phyloP scores from a whole-genome alignment of 2,888 invertebrate species.

The Ectemnius continuus region DNA sequence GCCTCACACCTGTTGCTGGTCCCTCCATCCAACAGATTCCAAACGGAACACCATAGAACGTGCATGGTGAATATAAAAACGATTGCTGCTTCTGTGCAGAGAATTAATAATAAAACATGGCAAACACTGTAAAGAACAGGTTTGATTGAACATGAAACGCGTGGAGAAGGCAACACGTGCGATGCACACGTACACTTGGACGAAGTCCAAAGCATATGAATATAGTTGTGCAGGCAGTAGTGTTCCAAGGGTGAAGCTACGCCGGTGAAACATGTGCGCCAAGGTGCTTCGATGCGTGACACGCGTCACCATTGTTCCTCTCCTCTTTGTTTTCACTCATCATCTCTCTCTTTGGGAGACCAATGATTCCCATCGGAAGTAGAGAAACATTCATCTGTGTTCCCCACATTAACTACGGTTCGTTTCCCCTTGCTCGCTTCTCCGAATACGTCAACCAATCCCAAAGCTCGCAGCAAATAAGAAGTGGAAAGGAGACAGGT shows the following conservation, averaged over 20 bases:
- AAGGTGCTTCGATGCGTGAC: slow-evolving; percentile 2
- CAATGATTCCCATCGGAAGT: not conserved
- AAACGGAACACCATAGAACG: too few relatives aligned
- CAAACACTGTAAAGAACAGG: not conserved
- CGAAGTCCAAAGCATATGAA: not conserved
- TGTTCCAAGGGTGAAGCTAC: slow-evolving; percentile 2
- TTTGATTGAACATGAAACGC: not conserved
- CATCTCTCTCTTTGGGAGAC: not conserved
- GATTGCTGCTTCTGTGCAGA: too few relatives aligned
- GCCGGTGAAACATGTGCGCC: slow-evolving; percentile 2
- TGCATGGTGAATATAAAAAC: too few relatives aligned
- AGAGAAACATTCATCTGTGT: not conserved
- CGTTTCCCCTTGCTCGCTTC: too few relatives aligned
- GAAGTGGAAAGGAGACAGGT: too few relatives aligned
- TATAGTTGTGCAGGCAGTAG: too few relatives aligned
- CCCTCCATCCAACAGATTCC: too few relatives aligned
- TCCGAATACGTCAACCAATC: too few relatives aligned
- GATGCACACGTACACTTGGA: not conserved
- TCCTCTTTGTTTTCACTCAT: not conserved
- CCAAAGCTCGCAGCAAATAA: too few relatives aligned
- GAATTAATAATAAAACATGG: too few relatives aligned
- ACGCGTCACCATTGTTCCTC: not conserved
- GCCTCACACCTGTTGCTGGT: too few relatives aligned
- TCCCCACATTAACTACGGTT: too few relatives aligned
- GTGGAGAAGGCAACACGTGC: not conserved